Conservation (phyloP, 2,888 invertebrate genomes). For the Rotaria socialis region DNA sequence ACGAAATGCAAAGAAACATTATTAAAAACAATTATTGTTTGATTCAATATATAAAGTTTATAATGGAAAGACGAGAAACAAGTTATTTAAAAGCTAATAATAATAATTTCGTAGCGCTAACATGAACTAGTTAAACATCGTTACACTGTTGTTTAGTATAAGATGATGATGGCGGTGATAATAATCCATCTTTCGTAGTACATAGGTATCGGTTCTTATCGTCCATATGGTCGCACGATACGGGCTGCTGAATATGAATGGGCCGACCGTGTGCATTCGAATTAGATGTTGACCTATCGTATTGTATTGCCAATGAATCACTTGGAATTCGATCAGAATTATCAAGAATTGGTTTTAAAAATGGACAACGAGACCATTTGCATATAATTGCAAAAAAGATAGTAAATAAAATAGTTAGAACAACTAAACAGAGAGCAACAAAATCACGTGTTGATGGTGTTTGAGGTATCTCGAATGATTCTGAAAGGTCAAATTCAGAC, state of each 20-base stretch:
- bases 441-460: background rate
- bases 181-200: background rate
- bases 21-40: background rate
- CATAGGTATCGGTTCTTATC: background rate
- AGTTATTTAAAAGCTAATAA: background rate
- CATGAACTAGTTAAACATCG: background rate
- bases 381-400: background rate
- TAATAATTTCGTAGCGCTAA: background rate
- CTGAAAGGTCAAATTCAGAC: background rate
- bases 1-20: background rate
- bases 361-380: constrained; percentile 16
- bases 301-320: background rate
- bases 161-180: background rate
- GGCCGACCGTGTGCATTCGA: background rate
- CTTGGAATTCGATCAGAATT: background rate
- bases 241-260: background rate
- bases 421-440: background rate
- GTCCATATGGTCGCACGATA: background rate
- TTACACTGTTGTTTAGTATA: background rate
- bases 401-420: background rate
- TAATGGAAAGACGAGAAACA: background rate
- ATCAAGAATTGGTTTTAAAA: background rate
- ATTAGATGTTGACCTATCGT: background rate
- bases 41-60: background rate
- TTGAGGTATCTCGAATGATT: background rate